Base-by-base conservation (phyloP, 2,113 vertebrate species). In the Rattus norvegicus region DNA sequence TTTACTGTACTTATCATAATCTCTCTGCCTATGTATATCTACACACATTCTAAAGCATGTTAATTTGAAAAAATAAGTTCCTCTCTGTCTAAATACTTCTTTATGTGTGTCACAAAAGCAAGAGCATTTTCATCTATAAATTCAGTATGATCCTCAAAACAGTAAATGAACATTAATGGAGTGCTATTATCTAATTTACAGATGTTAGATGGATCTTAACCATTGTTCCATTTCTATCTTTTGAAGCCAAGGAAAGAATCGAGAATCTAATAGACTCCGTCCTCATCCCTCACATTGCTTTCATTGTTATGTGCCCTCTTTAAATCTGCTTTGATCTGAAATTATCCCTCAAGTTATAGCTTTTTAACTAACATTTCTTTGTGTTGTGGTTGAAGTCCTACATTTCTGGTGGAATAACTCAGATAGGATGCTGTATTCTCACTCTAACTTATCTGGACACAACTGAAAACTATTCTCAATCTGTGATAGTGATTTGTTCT, bases 391-490 rank as follows among this genome's bases (percentile, higher is more conserved):
- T 84, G 33, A 88, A 56, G 5, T 33, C 52, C 49, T 39, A 4
- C 33, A n/a, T 30, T 88, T 59, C 43, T 16, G 26, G 28, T 8
- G n/a, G 47, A 52, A 28, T 59, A 52, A 65, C 52, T 28, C 61
- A 33, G 24, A 72, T 49, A 19, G 6, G 5, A 52, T 5, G 0
- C 19, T 69, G 1, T 61, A 22, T 24, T 77, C 69, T 91, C 36
- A 2, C 39, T 2, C 3, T 1, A 8, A 36, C 24, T 0, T 7
- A 13, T 16, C 59, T 2, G 16, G 13, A 88, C 47, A 63, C 16
- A 36, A 0, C 0, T 33, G 26, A 69, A 16, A n/a, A 49, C 11
- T 24, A 6, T 30, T 80, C 4, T 11, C 24, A 0, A 1, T 0
- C 1, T 1, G 1, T 77, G 36, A 85, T 26, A 17, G 3, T 33